These are phyloP conservation scores for Acanthococcus lagerstroemiae DNA, from an alignment of 2,888 invertebrate species.

Conservation along the genomic window DNA sequence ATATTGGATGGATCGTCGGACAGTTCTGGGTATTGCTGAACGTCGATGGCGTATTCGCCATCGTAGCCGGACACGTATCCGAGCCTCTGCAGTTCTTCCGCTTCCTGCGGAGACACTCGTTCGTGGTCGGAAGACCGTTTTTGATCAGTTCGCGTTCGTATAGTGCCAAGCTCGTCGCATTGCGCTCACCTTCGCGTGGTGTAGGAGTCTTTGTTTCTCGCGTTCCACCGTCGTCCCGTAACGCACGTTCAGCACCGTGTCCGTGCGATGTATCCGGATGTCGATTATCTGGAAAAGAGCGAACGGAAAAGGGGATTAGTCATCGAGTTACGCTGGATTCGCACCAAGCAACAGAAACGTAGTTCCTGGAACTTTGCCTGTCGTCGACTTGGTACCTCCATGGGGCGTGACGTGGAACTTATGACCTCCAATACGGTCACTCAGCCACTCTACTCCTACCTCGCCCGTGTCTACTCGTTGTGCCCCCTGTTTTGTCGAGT, in stretches of 20 bases:
- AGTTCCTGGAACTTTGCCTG: no score
- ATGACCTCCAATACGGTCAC: no score
- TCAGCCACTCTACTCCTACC: no score
- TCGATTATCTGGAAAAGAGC: no score
- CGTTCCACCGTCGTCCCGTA: slow-evolving; percentile 87
- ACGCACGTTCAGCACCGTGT: slow-evolving; percentile 84
- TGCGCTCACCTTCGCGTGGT: slow-evolving; percentile 79
- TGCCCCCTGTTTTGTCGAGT: no score
- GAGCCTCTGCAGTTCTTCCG: slow-evolving; percentile 75
- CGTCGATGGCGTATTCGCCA: slow-evolving; percentile 84
- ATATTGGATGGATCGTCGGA: slow-evolving; percentile 95
- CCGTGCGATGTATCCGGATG: slow-evolving; percentile 84
- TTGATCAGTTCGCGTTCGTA: slow-evolving; percentile 77
- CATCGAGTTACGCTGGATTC: no score
- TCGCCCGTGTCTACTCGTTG: no score
- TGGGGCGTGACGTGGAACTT: no score
- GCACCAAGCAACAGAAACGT: no score
- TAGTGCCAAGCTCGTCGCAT: slow-evolving; percentile 87
- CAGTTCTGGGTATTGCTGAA: slow-evolving; percentile 78
- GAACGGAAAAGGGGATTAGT: no score
- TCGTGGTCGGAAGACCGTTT: slow-evolving; percentile 41
- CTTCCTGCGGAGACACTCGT: slow-evolving; percentile 76
- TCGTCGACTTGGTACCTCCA: no score
- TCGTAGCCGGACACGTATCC: slow-evolving; percentile 79
- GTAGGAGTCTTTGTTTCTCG: slow-evolving; percentile 77